Percentiles rank a stretch among this genome's conserved stretches.
Evolutionary conservation across 1,140 invertebrate genomes (phyloP).

Genomic region (Hycleus phaleratus): DNA sequence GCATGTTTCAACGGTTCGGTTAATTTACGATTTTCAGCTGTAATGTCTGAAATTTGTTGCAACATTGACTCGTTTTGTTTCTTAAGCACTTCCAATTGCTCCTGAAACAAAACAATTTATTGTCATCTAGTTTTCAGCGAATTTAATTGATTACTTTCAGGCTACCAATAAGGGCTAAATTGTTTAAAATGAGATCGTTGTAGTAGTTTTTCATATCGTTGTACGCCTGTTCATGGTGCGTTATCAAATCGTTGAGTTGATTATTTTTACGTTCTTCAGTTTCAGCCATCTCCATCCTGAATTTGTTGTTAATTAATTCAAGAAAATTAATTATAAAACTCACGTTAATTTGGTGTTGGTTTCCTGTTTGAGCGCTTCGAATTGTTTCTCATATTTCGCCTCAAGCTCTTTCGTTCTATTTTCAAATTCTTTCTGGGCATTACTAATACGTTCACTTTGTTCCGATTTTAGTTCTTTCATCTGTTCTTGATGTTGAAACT

Average conservation of each 20-base stretch:
- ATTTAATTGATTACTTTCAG: conserved; percentile 52
- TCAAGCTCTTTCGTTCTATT: conserved; percentile 69
- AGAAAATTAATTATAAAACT: conserved; percentile 1
- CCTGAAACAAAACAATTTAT: conserved; percentile 42
- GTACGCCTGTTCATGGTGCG: conserved; percentile 77
- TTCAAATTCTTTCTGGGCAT: conserved; percentile 63
- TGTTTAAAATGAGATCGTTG: conserved; percentile 88
- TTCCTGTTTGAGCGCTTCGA: conserved; percentile 63
- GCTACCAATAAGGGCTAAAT: conserved; percentile 73
- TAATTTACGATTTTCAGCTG: conserved; percentile 64
- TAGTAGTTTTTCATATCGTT: conserved; percentile 88
- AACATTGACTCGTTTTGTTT: conserved; percentile 71
- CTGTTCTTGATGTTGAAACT: conserved; percentile 58
- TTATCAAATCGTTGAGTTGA: conserved; percentile 71
- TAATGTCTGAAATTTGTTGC: conserved; percentile 55
- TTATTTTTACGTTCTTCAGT: conserved; percentile 85
- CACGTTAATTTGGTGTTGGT: conserved; percentile 60
- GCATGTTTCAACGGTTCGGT: conserved; percentile 62
- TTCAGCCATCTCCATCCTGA: conserved; percentile 68
- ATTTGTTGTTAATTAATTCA: background rate
- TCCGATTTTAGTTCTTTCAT: conserved; percentile 53
- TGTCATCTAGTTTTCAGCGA: conserved; percentile 3
- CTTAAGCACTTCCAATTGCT: conserved; percentile 78
- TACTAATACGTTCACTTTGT: conserved; percentile 55
- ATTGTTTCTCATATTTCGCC: conserved; percentile 71